Base-by-base conservation (phyloP, 1,140 invertebrate species). In the Riptortus pedestris region DNA sequence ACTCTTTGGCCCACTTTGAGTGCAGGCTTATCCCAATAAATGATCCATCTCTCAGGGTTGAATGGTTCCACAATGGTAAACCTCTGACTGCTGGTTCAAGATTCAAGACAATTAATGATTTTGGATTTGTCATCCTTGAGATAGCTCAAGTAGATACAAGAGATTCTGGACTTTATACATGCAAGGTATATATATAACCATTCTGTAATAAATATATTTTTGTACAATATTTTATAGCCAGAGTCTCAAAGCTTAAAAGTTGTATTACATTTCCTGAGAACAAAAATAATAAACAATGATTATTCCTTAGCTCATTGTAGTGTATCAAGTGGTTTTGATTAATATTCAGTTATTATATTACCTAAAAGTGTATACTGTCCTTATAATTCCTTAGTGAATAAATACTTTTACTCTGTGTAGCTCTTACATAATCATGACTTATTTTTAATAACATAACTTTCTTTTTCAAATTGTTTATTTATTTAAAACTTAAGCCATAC, bases 1-100 rank as follows among this genome's bases (percentile, higher is more conserved):
- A 95, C 70, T 85, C 87, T 11, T 77, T 93, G 55, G 91, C 92
- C 65, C 93, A 96, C 74, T 93, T 96, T 69, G 93, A 96, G 77
- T 93, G 90, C 68, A 84, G 89, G 45, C 75, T 96, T 22, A 83
- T 85, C 62, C 93, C 93, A n/a, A 82, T 93, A 9, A 91, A 91
- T 70, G 93, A 96, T 77, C 87, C 90, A 0, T 91, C 87, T 64
- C 88, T 96, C 86, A 81, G 86, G 67, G 91, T 97, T 16, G 93
- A 96, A 76, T 97, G 93, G 93, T 96, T 86, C 82, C 92, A 96
- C 69, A 95, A 97, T 74, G 93, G 93, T 31, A 92, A 94, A 77
- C 82, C 91, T 11, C 77, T 96, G 51, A 83, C 87, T 70, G 84
- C 88, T 65, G 91, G 91, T 55, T 91, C 89, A 9, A 82, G 91